Evolutionary conservation across 2,888 invertebrate species (phyloP), one percentile per base, ranked within the genome.

Genomic region (Apamea crenata): DNA sequence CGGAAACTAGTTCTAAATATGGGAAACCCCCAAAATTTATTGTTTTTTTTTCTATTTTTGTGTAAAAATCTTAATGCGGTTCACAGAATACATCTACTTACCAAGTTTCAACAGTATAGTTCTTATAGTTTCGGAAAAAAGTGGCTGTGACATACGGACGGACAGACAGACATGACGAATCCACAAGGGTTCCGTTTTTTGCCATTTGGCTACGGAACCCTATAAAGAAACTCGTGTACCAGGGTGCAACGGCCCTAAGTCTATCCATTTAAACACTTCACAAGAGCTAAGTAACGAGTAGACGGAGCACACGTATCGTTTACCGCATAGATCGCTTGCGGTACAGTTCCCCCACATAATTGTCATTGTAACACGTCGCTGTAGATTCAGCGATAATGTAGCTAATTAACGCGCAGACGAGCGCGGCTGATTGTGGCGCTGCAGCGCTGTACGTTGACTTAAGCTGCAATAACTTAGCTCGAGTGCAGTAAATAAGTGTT

Each of bases 381-480:
- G 91, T 93, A 94, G 93, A 95, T 94, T 91, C 89, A 87, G 91
- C 92, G 95, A 95, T 96, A 95, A 94, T 95, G 93, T 92, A 91
- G 92, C 93, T 95, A 95, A 96, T 96, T 95, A 95, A 94, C 92
- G 92, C 78, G 89, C 93, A 94, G 93, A 92, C 91, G 92, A 91
- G 88, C 93, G 93, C 90, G 91, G 90, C 93, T 93, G 94, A 94
- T 94, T 95, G 93, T 92, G 73, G 86, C 91, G 92, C 92, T 95
- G 93, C 92, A 83, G 87, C 91, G 92, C 92, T 94, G 93, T 29
- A 66, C 91, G 92, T 93, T 91, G 92, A 92, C 92, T 93, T 91
- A 92, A 92, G 91, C 91, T 89, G 93, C 93, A 94, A 94, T 94
- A 95, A 94, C 92, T 94, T 93, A 91, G 87, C 89, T 89, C 86